These are phyloP conservation scores for Lagopus leucura DNA, from an alignment of 2,113 vertebrate genomes.

Conservation along the genomic window DNA sequence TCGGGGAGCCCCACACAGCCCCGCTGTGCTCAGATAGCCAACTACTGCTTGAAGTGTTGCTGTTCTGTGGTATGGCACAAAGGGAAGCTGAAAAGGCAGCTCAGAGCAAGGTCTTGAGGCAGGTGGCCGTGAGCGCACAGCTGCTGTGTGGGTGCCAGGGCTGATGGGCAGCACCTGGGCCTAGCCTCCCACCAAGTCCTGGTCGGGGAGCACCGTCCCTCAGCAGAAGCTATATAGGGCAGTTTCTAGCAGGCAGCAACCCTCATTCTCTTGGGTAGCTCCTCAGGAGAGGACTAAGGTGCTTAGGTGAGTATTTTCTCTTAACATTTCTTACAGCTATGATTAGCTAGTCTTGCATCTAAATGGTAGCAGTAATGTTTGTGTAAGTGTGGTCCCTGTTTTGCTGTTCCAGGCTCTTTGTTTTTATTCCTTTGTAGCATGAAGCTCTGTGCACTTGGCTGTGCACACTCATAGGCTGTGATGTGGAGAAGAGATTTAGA, in stretches of 20 bases:
- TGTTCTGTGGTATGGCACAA: accelerated
- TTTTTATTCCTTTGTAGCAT: accelerated
- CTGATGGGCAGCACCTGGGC: neutral
- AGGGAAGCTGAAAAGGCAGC: neutral
- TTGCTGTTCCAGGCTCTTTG: accelerated
- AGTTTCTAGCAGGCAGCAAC: accelerated
- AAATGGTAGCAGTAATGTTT: accelerated
- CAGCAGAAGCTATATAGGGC: accelerated
- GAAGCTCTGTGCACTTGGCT: accelerated
- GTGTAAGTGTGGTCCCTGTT: accelerated
- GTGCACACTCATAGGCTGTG: accelerated
- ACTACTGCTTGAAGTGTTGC: neutral
- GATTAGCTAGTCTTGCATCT: accelerated
- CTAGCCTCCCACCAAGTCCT: neutral
- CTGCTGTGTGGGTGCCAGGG: neutral
- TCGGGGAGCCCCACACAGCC: too few relatives aligned
- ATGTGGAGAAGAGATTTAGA: accelerated
- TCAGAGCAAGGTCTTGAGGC: neutral
- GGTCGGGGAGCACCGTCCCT: neutral
- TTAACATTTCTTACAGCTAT: accelerated
- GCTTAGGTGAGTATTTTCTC: accelerated
- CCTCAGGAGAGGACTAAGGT: accelerated
- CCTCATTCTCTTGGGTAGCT: accelerated
- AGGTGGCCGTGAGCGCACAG: accelerated
- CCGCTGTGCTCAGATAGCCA: accelerated